Percentiles rank a stretch among this genome's conserved stretches.
These are phyloP conservation scores for Caenorhabditis tropicalis DNA, from an alignment of 1,140 invertebrate species.

Conservation along the genomic window DNA sequence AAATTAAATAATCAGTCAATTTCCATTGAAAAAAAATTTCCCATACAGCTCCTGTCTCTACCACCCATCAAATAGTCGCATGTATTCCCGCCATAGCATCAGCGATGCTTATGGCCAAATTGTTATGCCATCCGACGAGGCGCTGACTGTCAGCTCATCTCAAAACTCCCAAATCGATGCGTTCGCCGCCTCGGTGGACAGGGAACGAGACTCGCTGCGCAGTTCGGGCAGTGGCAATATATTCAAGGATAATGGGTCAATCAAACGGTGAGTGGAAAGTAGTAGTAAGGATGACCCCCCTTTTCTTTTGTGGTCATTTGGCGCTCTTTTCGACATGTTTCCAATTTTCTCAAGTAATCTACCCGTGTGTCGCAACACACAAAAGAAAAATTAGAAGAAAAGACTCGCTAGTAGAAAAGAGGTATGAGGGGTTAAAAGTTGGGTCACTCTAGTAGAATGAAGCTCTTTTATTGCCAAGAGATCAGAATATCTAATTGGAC, in stretches of 20 bases:
- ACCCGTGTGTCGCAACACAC: not conserved
- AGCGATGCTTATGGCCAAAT: not conserved
- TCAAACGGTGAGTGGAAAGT: constrained; percentile 41
- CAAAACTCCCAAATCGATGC: constrained; percentile 35
- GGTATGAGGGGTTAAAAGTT: not conserved
- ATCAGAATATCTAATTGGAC: too few relatives aligned
- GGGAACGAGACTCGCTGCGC: constrained; percentile 21
- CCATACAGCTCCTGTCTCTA: not conserved
- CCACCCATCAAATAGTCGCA: not conserved
- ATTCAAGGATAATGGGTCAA: constrained; percentile 42
- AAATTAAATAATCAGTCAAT: too few relatives aligned
- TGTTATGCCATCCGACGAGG: not conserved
- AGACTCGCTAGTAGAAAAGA: not conserved
- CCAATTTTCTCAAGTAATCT: constrained; percentile 45
- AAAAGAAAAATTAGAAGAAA: not conserved
- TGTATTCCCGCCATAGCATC: constrained; percentile 28
- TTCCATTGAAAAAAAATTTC: too few relatives aligned
- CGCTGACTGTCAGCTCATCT: constrained; percentile 9
- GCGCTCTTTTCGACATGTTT: constrained; percentile 30
- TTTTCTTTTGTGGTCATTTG: not conserved
- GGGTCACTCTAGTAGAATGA: not conserved
- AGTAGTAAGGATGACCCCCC: not conserved
- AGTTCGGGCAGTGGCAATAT: constrained; percentile 35
- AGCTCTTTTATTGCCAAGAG: too few relatives aligned
- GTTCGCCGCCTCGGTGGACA: constrained; percentile 1